These are phyloP conservation scores for Andrena minutula DNA, from an alignment of 2,888 invertebrate species.

Conservation along the genomic window DNA sequence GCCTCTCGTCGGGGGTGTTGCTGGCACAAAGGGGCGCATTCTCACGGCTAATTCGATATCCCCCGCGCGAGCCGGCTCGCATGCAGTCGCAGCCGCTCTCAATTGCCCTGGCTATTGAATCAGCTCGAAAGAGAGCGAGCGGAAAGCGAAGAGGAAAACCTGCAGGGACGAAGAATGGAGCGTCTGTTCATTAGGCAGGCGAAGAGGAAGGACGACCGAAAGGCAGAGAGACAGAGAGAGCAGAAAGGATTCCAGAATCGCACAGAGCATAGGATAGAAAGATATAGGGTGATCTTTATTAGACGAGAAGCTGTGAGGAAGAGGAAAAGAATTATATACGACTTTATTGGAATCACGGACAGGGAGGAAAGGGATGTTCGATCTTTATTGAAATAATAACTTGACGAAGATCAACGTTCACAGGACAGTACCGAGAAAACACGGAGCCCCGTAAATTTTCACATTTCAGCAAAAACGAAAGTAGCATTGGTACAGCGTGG, in stretches of 20 bases:
- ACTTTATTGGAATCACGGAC: constrained; percentile 18
- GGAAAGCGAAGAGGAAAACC: background rate
- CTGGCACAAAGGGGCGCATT: constrained; percentile 40
- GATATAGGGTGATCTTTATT: constrained; percentile 1
- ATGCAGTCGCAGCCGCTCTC: constrained; percentile 22
- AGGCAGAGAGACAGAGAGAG: background rate
- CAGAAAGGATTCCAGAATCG: background rate
- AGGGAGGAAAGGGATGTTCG: constrained; percentile 10
- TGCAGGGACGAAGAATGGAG: background rate
- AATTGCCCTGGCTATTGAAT: constrained; percentile 32
- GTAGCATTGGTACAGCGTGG: background rate
- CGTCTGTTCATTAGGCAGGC: background rate
- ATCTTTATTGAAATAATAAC: constrained; percentile 1
- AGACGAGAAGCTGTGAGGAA: background rate
- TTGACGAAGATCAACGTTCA: background rate
- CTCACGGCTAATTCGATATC: constrained; percentile 58
- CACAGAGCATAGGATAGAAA: background rate
- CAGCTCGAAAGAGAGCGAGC: background rate
- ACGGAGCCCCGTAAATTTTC: background rate
- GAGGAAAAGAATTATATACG: background rate
- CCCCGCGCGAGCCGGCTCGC: constrained; percentile 5
- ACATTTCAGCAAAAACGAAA: background rate
- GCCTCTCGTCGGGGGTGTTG: constrained; percentile 21
- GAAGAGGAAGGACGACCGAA: background rate
- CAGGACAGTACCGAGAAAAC: background rate